Conservation (phyloP, 2,888 invertebrate species). For the Dorcus hopei region DNA sequence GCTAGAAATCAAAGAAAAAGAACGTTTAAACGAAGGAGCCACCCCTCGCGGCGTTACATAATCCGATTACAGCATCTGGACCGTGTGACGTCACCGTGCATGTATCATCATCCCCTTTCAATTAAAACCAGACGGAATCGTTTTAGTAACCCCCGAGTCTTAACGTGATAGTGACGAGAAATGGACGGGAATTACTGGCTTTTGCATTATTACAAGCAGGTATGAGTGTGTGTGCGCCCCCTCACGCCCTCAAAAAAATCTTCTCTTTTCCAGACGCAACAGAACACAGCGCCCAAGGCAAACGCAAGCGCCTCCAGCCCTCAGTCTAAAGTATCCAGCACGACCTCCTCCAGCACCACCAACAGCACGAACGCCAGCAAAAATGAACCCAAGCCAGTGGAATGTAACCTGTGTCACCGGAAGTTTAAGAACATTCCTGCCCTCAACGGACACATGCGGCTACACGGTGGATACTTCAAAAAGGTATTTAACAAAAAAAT, state of each 20-base stretch:
- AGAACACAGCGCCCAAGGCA: slow-evolving; percentile 36
- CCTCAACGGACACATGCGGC: slow-evolving; percentile 95
- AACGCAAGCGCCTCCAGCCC: slow-evolving; percentile 39
- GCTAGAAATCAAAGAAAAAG: no score
- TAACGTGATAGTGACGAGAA: neutral
- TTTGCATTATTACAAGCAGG: neutral
- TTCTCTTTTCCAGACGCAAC: slow-evolving; percentile 34
- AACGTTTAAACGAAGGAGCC: no score
- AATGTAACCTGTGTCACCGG: slow-evolving; percentile 92
- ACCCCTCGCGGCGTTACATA: no score
- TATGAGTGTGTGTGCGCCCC: neutral
- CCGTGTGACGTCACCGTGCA: slow-evolving; percentile 11
- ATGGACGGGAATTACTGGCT: neutral
- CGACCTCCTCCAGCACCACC: slow-evolving; percentile 41
- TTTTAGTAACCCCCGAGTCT: no score
- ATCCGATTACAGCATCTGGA: slow-evolving; percentile 9
- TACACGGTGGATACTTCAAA: slow-evolving; percentile 96
- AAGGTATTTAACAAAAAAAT: slow-evolving; percentile 57
- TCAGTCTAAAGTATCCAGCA: slow-evolving; percentile 43
- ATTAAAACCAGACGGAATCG: no score
- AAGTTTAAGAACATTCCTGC: slow-evolving; percentile 98
- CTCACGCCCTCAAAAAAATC: neutral
- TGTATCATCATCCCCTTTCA: slow-evolving; percentile 11
- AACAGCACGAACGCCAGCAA: slow-evolving; percentile 46
- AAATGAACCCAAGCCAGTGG: slow-evolving; percentile 79